Conservation (phyloP, 1,140 invertebrate genomes). For the Meteorus sp. region DNA sequence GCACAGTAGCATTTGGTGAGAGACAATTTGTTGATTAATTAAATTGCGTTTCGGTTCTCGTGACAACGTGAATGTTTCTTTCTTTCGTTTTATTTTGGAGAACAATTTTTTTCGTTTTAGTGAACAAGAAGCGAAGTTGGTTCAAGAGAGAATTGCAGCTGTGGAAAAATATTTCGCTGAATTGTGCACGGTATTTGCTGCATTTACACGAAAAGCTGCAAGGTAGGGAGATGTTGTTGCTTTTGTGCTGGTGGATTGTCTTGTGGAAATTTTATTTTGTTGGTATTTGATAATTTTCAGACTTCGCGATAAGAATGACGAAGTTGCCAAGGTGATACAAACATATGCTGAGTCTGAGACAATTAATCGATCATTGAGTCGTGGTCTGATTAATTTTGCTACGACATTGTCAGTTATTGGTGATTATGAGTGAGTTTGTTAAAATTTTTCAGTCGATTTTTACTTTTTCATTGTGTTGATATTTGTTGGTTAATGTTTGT, state of each 20-base stretch:
- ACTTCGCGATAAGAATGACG: conserved; percentile 71
- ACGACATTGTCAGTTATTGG: conserved; percentile 68
- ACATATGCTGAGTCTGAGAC: conserved; percentile 69
- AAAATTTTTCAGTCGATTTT: conserved; percentile 10
- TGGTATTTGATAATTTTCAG: conserved; percentile 44
- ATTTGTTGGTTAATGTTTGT: background rate
- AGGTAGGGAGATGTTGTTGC: conserved; percentile 53
- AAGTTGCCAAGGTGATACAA: conserved; percentile 67
- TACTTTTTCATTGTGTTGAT: background rate
- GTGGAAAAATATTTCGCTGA: conserved; percentile 72
- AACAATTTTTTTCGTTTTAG: conserved; percentile 29
- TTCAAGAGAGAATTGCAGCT: conserved; percentile 69
- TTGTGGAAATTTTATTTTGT: background rate
- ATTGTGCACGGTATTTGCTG: conserved; percentile 67
- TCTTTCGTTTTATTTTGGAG: background rate
- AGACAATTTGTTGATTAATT: background rate
- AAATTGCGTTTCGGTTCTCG: background rate
- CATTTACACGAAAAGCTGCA: conserved; percentile 70
- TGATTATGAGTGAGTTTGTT: conserved; percentile 62
- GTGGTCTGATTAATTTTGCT: conserved; percentile 66
- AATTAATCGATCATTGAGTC: conserved; percentile 69
- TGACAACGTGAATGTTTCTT: background rate
- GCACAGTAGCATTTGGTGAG: conserved; percentile 46
- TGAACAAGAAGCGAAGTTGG: conserved; percentile 71
- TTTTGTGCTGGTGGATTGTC: too few relatives aligned